Percentiles rank a stretch among this genome's conserved stretches.
These are phyloP conservation scores for Aegithalos caudatus DNA, from an alignment of 2,113 vertebrate species.

Conservation along the genomic window DNA sequence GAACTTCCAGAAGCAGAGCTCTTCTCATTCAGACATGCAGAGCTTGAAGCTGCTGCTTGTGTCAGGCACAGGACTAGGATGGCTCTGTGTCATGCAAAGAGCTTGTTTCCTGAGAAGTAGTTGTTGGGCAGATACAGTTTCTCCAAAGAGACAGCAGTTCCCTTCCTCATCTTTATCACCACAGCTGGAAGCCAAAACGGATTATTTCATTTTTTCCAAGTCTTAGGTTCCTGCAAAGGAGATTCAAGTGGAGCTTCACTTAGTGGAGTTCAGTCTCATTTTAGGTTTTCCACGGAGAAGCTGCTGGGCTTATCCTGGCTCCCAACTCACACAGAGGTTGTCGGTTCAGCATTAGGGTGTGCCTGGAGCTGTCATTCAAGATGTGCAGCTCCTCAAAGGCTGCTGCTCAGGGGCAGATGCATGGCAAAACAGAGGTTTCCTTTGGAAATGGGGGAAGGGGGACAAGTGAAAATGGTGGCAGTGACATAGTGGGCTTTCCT, in stretches of 20 bases:
- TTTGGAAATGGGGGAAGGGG: neutral
- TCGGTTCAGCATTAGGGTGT: accelerated
- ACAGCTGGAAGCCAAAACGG: neutral
- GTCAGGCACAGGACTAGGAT: neutral
- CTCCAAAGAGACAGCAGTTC: neutral
- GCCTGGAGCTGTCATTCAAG: neutral
- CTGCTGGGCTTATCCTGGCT: neutral
- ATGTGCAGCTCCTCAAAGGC: neutral
- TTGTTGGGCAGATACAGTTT: neutral
- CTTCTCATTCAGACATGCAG: neutral
- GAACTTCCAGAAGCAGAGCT: neutral
- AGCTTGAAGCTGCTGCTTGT: neutral
- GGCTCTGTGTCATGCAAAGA: neutral
- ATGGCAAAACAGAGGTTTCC: neutral
- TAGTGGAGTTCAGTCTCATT: neutral
- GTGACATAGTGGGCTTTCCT: neutral
- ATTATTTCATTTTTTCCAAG: neutral
- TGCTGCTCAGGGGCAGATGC: neutral
- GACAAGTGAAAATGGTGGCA: neutral
- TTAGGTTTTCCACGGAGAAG: neutral
- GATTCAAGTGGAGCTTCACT: neutral
- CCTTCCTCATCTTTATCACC: neutral
- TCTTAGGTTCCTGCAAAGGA: neutral
- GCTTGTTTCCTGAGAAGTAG: neutral
- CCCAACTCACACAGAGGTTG: neutral